These are phyloP conservation scores for Allacma fusca DNA, from an alignment of 2,888 invertebrate species.

Conservation along the genomic window DNA sequence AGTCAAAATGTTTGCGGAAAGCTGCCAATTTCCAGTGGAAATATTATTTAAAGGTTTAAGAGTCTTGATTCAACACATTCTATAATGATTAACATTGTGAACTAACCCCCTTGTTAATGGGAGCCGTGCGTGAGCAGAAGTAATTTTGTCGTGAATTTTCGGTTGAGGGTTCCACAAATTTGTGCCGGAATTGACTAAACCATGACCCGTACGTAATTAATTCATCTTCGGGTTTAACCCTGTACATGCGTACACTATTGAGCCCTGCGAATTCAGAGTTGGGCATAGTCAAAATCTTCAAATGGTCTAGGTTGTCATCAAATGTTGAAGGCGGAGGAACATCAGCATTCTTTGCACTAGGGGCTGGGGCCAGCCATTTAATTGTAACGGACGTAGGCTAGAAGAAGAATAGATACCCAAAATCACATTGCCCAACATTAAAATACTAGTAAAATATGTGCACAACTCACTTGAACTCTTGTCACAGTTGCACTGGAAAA, in stretches of 20 bases:
- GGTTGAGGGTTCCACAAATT: conserved; percentile 24
- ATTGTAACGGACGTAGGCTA: conserved; percentile 46
- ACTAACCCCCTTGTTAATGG: background rate
- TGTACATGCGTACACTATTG: conserved; percentile 54
- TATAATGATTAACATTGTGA: too few species aligned
- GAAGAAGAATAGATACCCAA: too few species aligned
- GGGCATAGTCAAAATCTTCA: conserved; percentile 46
- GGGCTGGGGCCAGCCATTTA: conserved; percentile 50
- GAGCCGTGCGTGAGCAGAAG: background rate
- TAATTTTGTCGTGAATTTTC: background rate
- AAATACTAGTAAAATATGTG: too few species aligned
- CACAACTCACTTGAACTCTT: conserved; percentile 28
- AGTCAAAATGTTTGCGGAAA: too few species aligned
- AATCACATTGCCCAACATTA: too few species aligned
- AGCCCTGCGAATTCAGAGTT: conserved; percentile 57
- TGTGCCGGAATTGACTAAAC: conserved; percentile 46
- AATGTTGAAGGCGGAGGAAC: conserved; percentile 31
- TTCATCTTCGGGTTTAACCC: conserved; percentile 45
- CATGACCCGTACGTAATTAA: conserved; percentile 45
- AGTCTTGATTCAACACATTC: too few species aligned
- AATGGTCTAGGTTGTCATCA: conserved; percentile 23
- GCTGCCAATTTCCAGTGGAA: too few species aligned
- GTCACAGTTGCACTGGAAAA: conserved; percentile 46
- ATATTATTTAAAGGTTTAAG: too few species aligned
- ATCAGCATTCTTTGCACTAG: conserved; percentile 16